Evolutionary conservation across 2,888 invertebrate genomes (phyloP), one percentile per base, ranked within the genome.

Genomic region (Eudasyphora cyanicolor): DNA sequence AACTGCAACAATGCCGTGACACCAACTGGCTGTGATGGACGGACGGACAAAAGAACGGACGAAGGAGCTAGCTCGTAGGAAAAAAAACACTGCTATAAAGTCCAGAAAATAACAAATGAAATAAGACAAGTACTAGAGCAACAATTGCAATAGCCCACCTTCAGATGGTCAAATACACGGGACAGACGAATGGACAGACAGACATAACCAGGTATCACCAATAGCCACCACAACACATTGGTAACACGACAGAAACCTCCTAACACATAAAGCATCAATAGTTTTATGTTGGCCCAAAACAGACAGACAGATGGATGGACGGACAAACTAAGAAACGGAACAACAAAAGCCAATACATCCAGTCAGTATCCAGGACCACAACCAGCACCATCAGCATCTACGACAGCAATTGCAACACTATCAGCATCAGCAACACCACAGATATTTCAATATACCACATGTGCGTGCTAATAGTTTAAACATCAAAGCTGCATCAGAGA

Each of bases 401-500:
- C 29, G 10, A 62, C 62, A 32, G 27, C 62, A 60, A 21, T 60
- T 73, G 38, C 38, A 62, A 71, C 29, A 75, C 6, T 24, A 45
- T 45, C 27, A 57, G 54, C n/a, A 32, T 21, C 67, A 45, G 54
- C 82, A 82, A 73, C 67, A 67, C 73, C 69, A 77, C 75, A 81
- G 76, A 81, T 82, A 79, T 82, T 81, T 85, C 85, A 82, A 85
- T 86, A 82, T 79, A 73, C 74, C 85, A 80, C 83, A 85, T 86
- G 80, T 86, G 86, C 86, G 86, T 86, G 86, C 85, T 81, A 85
- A 86, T 86, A 83, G 82, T 76, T 82, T 62, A 62, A 81, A 79
- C 81, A 81, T 79, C 73, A 81, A 84, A 84, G 78, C 80, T 67
- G 70, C 71, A 62, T 35, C 24, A 21, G 32, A 21, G 32, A 21